phyloP scores from a whole-genome alignment of 2,888 invertebrate species.

The Trichogramma dendrolimi region DNA sequence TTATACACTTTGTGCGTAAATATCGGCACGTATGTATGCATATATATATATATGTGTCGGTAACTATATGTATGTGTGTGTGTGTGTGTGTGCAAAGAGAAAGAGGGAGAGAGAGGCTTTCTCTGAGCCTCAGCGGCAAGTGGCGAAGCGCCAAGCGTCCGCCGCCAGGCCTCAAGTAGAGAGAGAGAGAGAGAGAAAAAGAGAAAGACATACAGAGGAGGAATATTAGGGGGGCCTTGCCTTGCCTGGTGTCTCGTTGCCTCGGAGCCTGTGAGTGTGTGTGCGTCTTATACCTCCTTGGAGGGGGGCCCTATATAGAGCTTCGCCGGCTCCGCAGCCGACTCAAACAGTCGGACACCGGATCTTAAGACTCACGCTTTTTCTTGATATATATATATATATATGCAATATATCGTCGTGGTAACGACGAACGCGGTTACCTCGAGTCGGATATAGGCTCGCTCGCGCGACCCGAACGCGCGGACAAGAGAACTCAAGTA shows the following conservation, averaged over 20 bases:
- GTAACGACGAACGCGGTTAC: no score
- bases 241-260: no score
- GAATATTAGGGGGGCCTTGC: neutral
- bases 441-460: neutral
- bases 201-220: conserved; percentile 7
- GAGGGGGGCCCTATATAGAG: conserved; percentile 30
- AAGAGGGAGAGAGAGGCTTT: conserved; percentile 22
- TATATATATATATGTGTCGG: no score
- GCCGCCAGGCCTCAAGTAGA: neutral
- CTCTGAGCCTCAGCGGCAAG: conserved; percentile 12
- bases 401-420: neutral
- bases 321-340: conserved; percentile 13
- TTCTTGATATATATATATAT: neutral
- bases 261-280: no score
- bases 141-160: conserved; percentile 7
- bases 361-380: conserved; percentile 17
- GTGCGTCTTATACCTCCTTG: neutral
- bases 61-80: no score
- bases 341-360: conserved; percentile 25
- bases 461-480: neutral
- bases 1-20: no score
- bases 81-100: neutral
- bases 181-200: conserved; percentile 1
- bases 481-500: neutral
- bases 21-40: no score